Conservation (phyloP, 2,113 vertebrate species). For the Hypocryptadius cinnamomeus region DNA sequence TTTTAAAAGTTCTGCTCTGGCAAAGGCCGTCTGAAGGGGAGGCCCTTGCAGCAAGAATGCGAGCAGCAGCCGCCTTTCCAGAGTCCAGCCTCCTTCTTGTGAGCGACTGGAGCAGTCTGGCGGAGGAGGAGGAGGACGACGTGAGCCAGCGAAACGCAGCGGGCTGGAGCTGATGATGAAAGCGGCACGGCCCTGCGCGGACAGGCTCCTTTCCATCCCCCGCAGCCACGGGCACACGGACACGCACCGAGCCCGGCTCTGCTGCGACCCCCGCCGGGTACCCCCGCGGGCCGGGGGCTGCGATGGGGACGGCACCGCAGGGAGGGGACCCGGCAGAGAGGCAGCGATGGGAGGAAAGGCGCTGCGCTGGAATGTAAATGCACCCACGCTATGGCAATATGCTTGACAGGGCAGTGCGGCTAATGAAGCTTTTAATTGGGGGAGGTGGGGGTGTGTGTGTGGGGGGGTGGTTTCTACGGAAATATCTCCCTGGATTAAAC, state of each 20-base stretch:
- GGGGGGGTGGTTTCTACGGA: background rate
- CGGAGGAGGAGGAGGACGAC: slow-evolving; percentile 33
- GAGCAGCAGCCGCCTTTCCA: slow-evolving; percentile 50
- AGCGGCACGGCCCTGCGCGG: slow-evolving; percentile 74
- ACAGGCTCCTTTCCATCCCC: slow-evolving; percentile 70
- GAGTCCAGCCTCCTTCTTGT: slow-evolving; percentile 76
- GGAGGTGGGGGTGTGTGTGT: background rate
- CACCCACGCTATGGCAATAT: background rate
- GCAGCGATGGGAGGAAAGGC: background rate
- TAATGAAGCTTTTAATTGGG: slow-evolving; percentile 50
- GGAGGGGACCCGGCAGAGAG: background rate
- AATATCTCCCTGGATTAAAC: background rate
- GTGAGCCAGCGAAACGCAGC: slow-evolving; percentile 67
- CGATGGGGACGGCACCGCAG: background rate
- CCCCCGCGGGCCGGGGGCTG: background rate
- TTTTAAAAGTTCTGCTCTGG: slow-evolving; percentile 77
- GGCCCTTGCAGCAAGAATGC: slow-evolving; percentile 82
- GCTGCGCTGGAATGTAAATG: slow-evolving; percentile 41
- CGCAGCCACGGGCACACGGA: background rate
- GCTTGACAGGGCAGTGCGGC: slow-evolving; percentile 31
- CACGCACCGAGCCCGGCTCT: background rate
- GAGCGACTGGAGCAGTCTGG: slow-evolving; percentile 75
- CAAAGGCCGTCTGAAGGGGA: slow-evolving; percentile 81
- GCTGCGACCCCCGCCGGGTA: background rate
- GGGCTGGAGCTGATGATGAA: slow-evolving; percentile 76